Base-by-base conservation (phyloP, 2,797 vertebrate genomes). In the Pitangus sulphuratus region DNA sequence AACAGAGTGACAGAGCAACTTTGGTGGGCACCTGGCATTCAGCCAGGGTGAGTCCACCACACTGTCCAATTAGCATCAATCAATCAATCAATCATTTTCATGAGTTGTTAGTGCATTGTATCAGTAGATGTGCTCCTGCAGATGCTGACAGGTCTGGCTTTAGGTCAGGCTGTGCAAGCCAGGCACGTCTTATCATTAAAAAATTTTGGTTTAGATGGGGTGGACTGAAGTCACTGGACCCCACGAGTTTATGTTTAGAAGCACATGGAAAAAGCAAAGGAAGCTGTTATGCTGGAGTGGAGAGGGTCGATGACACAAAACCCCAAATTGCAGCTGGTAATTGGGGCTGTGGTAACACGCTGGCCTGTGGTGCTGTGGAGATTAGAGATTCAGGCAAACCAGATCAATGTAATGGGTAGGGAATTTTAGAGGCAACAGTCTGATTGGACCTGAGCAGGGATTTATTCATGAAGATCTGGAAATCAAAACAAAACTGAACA, bases 381-480 rank as follows among this genome's bases (percentile, higher is more conserved):
- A 65, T 69, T 24, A 76, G 51, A 68, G 39, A 79, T 48, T 58
- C 37, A 61, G 22, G 50, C 40, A 87, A 84, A 72, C 26, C n/a
- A 56, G 72, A 88, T 42, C 62, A 70, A 54, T 88, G 48, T 62
- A 84, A 84, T 20, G 78, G 74, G 69, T 42, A 94, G 61, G 37
- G 53, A 90, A 91, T 90, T 80, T 81, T 60, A 53, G 14, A 69
- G 47, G 40, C 44, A 77, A 42, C 48, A 45, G 35, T 86, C 22
- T 88, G 79, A 91, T 53, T 93, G 85, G 94, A 66, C 50, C 33
- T 42, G 70, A 91, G 70, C 28, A 54, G 54, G 45, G 35, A 79
- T 93, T 94, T 91, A 84, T 88, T 77, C 2, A 66, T 70, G 83
- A 90, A 77, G 76, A 60, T 79, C 89, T 90, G 87, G 68, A 96